Percentiles rank a stretch among this genome's conserved stretches.
These are phyloP conservation scores for Sinonovacula constricta DNA, from an alignment of 1,140 invertebrate species.

Conservation along the genomic window DNA sequence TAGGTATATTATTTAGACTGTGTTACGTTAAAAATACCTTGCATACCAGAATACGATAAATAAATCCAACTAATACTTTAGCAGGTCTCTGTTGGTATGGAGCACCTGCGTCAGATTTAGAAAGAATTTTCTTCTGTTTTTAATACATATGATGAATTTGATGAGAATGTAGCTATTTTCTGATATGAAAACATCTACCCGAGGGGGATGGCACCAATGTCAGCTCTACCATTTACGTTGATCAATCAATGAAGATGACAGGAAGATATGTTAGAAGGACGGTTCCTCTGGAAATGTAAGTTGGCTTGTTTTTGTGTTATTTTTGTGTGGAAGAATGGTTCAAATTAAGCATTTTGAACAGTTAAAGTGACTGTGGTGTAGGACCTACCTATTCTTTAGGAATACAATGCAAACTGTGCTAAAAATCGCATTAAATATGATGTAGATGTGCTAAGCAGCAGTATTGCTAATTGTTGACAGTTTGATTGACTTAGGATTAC, in stretches of 20 bases:
- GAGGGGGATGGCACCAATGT: no score
- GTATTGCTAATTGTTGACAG: no score
- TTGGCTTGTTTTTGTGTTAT: no score
- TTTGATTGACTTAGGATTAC: no score
- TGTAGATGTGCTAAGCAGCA: no score
- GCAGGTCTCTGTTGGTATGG: neutral
- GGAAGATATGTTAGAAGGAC: constrained; percentile 48
- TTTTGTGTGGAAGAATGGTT: no score
- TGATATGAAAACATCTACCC: no score
- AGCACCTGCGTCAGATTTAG: neutral
- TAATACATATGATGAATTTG: neutral
- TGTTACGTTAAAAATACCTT: constrained; percentile 7
- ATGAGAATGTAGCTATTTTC: neutral
- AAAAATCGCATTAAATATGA: no score
- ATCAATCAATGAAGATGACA: constrained; percentile 29
- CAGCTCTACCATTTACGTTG: neutral
- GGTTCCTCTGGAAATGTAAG: constrained; percentile 50
- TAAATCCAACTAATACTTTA: neutral
- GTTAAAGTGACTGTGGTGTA: no score
- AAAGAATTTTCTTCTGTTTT: neutral
- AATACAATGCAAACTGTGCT: no score
- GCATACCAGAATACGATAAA: neutral
- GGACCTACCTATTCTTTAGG: no score
- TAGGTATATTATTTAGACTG: neutral
- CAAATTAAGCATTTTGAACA: no score